Evolutionary conservation across 2,113 vertebrate species (phyloP).

Genomic region (Corydoras sp.): DNA sequence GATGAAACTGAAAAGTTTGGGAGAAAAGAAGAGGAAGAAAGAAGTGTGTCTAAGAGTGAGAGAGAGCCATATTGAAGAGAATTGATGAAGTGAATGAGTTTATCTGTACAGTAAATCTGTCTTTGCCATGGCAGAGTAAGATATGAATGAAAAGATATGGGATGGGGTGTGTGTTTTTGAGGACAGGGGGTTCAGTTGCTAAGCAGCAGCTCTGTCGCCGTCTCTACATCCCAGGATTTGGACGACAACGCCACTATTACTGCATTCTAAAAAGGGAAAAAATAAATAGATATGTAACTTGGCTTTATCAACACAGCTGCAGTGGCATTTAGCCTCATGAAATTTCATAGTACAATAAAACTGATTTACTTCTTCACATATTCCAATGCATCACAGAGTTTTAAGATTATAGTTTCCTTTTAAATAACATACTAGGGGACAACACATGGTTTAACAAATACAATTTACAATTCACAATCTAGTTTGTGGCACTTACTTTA

Average conservation of each 20-base stretch:
- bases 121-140: slow-evolving; percentile 32
- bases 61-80: background rate
- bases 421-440: too few species aligned
- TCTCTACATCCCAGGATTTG: slow-evolving; percentile 99
- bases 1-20: background rate
- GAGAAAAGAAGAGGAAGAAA: slow-evolving; percentile 3
- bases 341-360: too few species aligned
- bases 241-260: slow-evolving; percentile 99
- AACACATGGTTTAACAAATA: background rate
- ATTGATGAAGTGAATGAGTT: background rate
- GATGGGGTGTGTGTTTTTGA: slow-evolving; percentile 30
- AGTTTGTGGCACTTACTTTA: slow-evolving; percentile 71
- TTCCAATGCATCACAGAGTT: too few species aligned
- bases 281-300: background rate
- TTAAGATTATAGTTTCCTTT: too few species aligned
- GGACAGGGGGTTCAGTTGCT: slow-evolving; percentile 80
- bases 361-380: too few species aligned
- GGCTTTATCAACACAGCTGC: background rate
- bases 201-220: slow-evolving; percentile 95
- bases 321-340: too few species aligned
- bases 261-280: slow-evolving; percentile 77
- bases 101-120: slow-evolving; percentile 19
- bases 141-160: slow-evolving; percentile 30
- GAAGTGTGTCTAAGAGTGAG: background rate
- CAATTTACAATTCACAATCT: background rate